A percentile compares a stretch with the other conserved stretches of the same genome.
Conservation (phyloP, 2,113 vertebrate genomes). For the Petaurus breviceps region DNA sequence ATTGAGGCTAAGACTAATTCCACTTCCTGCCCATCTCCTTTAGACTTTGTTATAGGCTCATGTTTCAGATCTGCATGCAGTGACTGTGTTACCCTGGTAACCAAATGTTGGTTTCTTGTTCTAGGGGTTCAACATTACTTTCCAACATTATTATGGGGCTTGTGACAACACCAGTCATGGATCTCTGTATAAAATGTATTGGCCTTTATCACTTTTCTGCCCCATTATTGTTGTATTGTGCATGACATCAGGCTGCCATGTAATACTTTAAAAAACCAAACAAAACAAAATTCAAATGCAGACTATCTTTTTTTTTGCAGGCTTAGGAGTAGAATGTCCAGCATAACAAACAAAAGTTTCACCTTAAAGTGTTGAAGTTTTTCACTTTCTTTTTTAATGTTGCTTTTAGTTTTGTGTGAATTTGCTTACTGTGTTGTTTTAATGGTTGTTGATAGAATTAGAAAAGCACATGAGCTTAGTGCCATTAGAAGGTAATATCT, state of each 20-base stretch:
- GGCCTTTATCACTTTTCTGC: conserved; percentile 90
- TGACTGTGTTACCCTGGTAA: conserved; percentile 88
- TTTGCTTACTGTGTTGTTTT: conserved; percentile 89
- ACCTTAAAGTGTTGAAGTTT: conserved; percentile 88
- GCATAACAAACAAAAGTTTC: conserved; percentile 91
- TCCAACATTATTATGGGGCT: conserved; percentile 84
- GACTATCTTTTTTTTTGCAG: conserved; percentile 92
- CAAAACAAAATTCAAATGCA: conserved; percentile 82
- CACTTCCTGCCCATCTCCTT: conserved; percentile 80
- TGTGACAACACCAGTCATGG: conserved; percentile 87
- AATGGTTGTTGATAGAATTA: conserved; percentile 87
- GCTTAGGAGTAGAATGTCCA: conserved; percentile 90
- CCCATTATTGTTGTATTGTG: conserved; percentile 89
- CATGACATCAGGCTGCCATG: conserved; percentile 88
- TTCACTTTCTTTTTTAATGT: conserved; percentile 84
- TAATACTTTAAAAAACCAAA: conserved; percentile 82
- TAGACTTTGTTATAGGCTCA: conserved; percentile 86
- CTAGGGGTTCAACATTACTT: conserved; percentile 84
- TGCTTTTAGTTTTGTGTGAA: conserved; percentile 87
- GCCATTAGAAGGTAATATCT: conserved; percentile 87
- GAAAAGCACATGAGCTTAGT: conserved; percentile 85
- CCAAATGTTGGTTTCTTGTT: conserved; percentile 84
- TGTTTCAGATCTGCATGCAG: conserved; percentile 88
- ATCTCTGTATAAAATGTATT: conserved; percentile 88
- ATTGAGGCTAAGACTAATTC: conserved; percentile 80